A percentile compares a stretch with the other conserved stretches of the same genome.
These are phyloP conservation scores for Phalera bucephala DNA, from an alignment of 2,888 invertebrate species.

Conservation along the genomic window DNA sequence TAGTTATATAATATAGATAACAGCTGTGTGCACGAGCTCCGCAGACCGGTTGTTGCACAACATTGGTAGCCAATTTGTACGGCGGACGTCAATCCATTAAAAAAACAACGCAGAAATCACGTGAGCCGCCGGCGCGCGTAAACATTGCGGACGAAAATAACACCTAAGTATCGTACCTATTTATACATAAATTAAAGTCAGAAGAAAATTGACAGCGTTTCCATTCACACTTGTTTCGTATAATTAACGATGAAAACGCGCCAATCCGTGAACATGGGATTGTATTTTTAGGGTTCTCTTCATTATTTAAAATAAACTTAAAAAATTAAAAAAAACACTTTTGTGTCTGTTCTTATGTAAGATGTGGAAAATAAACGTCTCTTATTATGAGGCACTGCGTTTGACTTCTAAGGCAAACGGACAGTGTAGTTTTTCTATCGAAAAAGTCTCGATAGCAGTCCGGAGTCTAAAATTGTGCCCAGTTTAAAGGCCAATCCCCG, in stretches of 20 bases:
- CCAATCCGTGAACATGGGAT: constrained; percentile 15
- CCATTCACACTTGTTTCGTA: constrained; percentile 33
- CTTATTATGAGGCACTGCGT: too few species aligned
- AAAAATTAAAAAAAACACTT: too few species aligned
- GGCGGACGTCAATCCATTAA: constrained; percentile 45
- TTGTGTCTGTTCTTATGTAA: too few species aligned
- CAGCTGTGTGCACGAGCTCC: constrained; percentile 5
- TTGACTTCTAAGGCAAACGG: too few species aligned
- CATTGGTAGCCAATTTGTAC: constrained; percentile 41
- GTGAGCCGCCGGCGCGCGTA: constrained; percentile 52
- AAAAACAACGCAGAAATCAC: constrained; percentile 47
- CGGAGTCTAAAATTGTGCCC: too few species aligned
- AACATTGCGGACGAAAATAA: constrained; percentile 45
- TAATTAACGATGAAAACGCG: constrained; percentile 19
- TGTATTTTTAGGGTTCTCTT: too few species aligned
- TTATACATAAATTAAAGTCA: constrained; percentile 1
- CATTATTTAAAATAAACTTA: too few species aligned
- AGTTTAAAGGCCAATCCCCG: too few species aligned
- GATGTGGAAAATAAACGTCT: too few species aligned
- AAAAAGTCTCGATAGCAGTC: too few species aligned
- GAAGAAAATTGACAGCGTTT: constrained; percentile 19
- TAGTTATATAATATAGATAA: neutral
- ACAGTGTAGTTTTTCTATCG: too few species aligned
- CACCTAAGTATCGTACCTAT: constrained; percentile 13
- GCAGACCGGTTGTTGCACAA: constrained; percentile 42